These are phyloP conservation scores for Cynocephalus volans DNA, from an alignment of 2,113 vertebrate species.

Conservation along the genomic window DNA sequence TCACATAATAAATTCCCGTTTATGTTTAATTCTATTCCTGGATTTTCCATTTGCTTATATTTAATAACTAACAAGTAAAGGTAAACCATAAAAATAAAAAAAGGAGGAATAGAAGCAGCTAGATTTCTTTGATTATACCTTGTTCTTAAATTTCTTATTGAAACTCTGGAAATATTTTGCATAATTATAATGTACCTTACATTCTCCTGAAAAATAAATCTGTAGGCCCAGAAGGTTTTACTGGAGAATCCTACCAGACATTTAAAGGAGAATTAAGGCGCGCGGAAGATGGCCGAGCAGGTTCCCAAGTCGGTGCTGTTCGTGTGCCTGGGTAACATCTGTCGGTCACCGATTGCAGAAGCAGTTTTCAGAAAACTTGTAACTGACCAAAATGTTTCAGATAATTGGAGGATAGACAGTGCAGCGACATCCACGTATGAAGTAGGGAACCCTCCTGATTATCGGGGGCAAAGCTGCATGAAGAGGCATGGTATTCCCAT, in stretches of 20 bases:
- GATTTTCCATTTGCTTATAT: background rate
- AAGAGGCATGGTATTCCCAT: conserved; percentile 94
- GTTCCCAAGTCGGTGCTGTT: too few relatives aligned
- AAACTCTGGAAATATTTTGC: conserved; percentile 18
- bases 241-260: background rate
- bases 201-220: conserved; percentile 21
- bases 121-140: background rate
- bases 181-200: background rate
- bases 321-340: conserved; percentile 99
- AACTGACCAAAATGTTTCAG: conserved; percentile 91
- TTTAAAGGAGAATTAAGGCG: too few relatives aligned
- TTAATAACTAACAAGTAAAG: background rate
- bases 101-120: background rate
- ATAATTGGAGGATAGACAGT: conserved; percentile 99
- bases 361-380: conserved; percentile 97
- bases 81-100: background rate
- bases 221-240: background rate
- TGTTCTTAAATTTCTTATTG: background rate
- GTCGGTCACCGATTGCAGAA: conserved; percentile 98
- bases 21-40: background rate
- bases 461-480: conserved; percentile 97
- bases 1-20: conserved; percentile 14
- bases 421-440: conserved; percentile 98
- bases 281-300: too few relatives aligned
- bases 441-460: conserved; percentile 96